Base-by-base conservation (phyloP, 2,113 vertebrate species). In the Brienomyrus brachyistius region DNA sequence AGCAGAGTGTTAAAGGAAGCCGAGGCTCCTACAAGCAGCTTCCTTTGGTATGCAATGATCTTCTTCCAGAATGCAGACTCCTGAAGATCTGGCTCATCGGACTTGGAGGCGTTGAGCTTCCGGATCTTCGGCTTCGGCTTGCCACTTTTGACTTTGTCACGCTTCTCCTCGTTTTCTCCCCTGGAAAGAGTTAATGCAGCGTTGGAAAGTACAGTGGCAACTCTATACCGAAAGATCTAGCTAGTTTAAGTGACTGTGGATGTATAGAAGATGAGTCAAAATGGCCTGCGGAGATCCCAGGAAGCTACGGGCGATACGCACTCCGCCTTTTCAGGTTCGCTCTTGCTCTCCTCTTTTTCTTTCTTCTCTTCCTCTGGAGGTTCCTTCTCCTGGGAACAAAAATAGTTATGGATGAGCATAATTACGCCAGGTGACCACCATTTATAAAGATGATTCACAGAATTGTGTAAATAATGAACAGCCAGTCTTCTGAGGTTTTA, bases 1-100 rank as follows among this genome's bases (percentile, higher is more conserved):
- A 54, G 6, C 1, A 86, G 84, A 54, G 17, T 3, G n/a, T 27
- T 52, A n/a, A 86, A 31, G 82, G 82, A 86, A n/a, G 80, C n/a
- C 19, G 45, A 56, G 31, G 5, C 54, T 48, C 95, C 96, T 96
- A 99, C 98, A 89, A 99, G 97, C 50, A 99, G 96, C 83, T 98
- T 99, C 94, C 98, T 97, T 90, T 99, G 98, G 87, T 98, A 99
- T 45, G 97, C 98, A 54, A 97, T 96, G 84, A 99, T 98, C 93
- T 99, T 99, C 96, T 99, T 99, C 95, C 97, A 96, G 92, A 99
- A 97, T 0, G 96, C 98, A 0, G 98, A 99, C 93, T 99, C 98
- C 23, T 98, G 98, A 15, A 96, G 94, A 92, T 99, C 98, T 0
- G 95, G 94, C 83, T 99, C 98, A 43, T 98, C 98, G 0, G 96